Evolutionary conservation across 2,888 invertebrate genomes (phyloP).

Genomic region (Tetragnatha montana): DNA sequence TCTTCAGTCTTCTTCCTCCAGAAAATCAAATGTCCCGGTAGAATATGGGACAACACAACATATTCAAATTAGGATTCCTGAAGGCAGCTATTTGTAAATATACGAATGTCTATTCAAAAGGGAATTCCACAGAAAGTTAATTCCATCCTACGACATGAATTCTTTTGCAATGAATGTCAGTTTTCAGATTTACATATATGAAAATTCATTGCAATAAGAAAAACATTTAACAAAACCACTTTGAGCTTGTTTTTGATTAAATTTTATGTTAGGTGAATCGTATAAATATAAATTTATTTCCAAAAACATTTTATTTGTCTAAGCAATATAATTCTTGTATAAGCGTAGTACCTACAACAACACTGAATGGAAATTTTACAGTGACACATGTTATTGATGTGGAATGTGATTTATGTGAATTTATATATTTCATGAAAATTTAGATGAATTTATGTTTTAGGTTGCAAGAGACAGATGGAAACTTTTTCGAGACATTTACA

Average conservation of each 20-base stretch:
- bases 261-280: too few species aligned
- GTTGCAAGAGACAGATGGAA: constrained; percentile 94
- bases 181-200: not conserved
- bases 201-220: not conserved
- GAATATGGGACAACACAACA: not conserved
- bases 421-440: too few species aligned
- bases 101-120: not conserved
- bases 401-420: too few species aligned
- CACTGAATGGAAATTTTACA: too few species aligned
- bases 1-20: not conserved
- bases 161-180: not conserved
- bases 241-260: too few species aligned
- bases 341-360: too few species aligned
- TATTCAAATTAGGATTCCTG: not conserved
- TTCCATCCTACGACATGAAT: too few species aligned
- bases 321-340: too few species aligned
- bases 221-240: not conserved
- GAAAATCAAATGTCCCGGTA: not conserved
- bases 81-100: not conserved
- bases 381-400: too few species aligned
- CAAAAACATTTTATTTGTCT: too few species aligned
- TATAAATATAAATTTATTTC: too few species aligned
- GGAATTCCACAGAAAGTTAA: not conserved
- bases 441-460: constrained; percentile 78
- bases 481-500: constrained; percentile 95